phyloP scores from a whole-genome alignment of 1,140 invertebrate species.

The Zaprionus tsacasi region DNA sequence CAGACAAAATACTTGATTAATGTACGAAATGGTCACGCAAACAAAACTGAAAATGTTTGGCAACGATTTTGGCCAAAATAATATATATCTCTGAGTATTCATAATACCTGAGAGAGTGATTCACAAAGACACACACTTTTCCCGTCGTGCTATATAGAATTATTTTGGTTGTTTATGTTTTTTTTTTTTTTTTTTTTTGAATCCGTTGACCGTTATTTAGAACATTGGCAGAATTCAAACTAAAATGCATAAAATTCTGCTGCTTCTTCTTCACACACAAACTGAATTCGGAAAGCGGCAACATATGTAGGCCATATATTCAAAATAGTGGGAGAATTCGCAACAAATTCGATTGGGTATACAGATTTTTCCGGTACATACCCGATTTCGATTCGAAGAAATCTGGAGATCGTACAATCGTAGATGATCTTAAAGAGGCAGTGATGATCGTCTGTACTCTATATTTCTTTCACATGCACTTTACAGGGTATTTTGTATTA shows the following conservation, averaged over 20 bases:
- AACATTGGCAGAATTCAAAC: conserved; percentile 5
- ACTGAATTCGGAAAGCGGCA: background rate
- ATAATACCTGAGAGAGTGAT: background rate
- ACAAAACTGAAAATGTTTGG: background rate
- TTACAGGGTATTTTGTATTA: background rate
- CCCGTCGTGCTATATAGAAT: background rate
- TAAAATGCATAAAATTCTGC: background rate
- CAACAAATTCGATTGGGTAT: background rate
- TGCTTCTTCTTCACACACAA: background rate
- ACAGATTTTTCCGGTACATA: background rate
- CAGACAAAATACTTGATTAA: conserved; percentile 8
- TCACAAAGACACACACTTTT: background rate
- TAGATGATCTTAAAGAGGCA: background rate
- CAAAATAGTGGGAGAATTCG: background rate
- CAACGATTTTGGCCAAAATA: conserved; percentile 5
- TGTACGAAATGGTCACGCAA: conserved; percentile 6
- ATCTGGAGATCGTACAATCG: background rate
- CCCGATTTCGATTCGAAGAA: background rate
- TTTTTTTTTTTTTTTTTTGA: background rate
- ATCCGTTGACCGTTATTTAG: conserved; percentile 5
- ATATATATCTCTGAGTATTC: background rate
- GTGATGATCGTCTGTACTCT: background rate
- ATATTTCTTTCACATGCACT: no score
- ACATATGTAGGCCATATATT: background rate
- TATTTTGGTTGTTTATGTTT: background rate